A percentile compares a stretch with the other conserved stretches of the same genome.
phyloP scores from a whole-genome alignment of 2,113 vertebrate genomes.

The Ctenodactylus gundi region DNA sequence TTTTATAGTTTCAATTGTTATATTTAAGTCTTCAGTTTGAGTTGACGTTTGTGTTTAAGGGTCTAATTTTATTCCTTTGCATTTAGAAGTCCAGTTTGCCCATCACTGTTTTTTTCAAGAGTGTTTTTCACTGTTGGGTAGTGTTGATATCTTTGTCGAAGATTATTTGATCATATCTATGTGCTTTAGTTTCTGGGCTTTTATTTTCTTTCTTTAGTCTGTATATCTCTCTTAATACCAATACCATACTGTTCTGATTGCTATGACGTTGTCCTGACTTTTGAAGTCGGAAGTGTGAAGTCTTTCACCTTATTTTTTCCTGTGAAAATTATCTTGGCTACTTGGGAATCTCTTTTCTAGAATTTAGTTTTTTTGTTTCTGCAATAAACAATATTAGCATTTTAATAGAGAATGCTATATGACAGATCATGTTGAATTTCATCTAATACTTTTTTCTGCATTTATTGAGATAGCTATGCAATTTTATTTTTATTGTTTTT shows the following conservation, averaged over 20 bases:
- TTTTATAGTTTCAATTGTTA: slow-evolving; percentile 11
- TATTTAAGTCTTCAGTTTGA: slow-evolving; percentile 5
- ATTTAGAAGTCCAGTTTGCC: background rate
- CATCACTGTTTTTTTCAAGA: background rate
- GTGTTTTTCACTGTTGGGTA: background rate
- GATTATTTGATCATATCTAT: background rate
- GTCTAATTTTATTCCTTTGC: background rate
- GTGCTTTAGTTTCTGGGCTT: background rate
- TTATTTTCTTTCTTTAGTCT: background rate
- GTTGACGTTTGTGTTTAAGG: background rate
- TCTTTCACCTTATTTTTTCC: background rate
- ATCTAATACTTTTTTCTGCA: background rate
- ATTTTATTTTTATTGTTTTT: background rate
- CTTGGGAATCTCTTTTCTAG: background rate
- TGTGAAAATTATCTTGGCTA: background rate
- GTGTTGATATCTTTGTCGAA: background rate
- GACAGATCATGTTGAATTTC: background rate
- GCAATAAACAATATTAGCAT: background rate
- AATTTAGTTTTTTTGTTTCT: background rate
- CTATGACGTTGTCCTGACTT: background rate
- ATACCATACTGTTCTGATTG: background rate
- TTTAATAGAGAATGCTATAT: background rate
- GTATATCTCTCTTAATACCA: background rate
- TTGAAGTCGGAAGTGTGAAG: background rate
- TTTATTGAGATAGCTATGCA: background rate